Evolutionary conservation across 2,888 invertebrate species (phyloP).

Genomic region (Cremastinae sp.): DNA sequence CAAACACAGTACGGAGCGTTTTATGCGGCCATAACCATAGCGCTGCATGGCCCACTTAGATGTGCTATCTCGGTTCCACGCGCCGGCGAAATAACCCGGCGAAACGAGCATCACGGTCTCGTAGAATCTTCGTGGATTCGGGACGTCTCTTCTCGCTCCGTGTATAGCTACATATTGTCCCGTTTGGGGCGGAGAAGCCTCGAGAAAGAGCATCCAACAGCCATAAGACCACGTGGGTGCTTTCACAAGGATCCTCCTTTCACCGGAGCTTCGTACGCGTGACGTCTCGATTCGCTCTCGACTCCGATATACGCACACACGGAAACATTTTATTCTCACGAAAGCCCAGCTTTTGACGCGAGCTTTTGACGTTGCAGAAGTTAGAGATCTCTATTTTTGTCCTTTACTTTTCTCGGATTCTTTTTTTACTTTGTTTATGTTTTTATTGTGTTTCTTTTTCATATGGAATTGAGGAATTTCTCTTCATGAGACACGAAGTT

Average conservation of each 20-base stretch:
- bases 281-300: constrained; percentile 46
- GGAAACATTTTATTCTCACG: constrained; percentile 48
- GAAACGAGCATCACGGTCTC: constrained; percentile 48
- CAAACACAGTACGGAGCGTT: constrained; percentile 73
- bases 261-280: constrained; percentile 25
- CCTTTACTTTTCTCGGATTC: constrained; percentile 35
- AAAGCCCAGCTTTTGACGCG: constrained; percentile 19
- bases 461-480: too few relatives aligned
- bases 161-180: constrained; percentile 76
- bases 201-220: constrained; percentile 37
- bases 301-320: background rate
- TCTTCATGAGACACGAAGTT: too few relatives aligned
- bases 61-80: constrained; percentile 76
- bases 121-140: constrained; percentile 36
- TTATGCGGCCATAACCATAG: constrained; percentile 80
- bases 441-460: constrained; percentile 54
- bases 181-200: constrained; percentile 47
- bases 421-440: constrained; percentile 51
- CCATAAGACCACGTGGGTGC: constrained; percentile 46
- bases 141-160: constrained; percentile 16
- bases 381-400: constrained; percentile 60
- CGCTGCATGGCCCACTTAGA: constrained; percentile 80
- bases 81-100: constrained; percentile 47
- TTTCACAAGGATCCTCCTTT: constrained; percentile 47
- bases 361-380: background rate